These are phyloP conservation scores for Petromus typicus DNA, from an alignment of 2,113 vertebrate genomes.

Conservation along the genomic window DNA sequence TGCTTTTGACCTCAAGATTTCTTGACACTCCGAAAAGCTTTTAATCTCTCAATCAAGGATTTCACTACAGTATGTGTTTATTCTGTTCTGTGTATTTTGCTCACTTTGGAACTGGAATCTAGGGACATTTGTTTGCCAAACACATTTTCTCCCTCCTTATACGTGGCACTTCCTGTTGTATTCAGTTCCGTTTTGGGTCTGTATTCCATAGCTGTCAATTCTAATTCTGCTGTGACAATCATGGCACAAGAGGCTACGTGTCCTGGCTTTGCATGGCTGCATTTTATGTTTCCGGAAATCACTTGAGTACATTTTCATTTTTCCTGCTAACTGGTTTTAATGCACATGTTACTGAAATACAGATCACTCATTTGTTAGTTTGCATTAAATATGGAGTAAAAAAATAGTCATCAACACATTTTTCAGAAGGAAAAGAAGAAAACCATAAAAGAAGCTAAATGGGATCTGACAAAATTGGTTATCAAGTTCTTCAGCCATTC, in stretches of 20 bases:
- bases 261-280: not conserved
- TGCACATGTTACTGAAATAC: slow-evolving; percentile 28
- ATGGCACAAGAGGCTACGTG: not conserved
- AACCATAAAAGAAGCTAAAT: slow-evolving; percentile 44
- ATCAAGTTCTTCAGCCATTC: not conserved
- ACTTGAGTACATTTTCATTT: slow-evolving; percentile 8
- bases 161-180: not conserved
- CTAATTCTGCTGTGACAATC: not conserved
- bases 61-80: not conserved
- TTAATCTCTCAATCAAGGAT: not conserved
- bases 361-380: not conserved
- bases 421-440: not conserved
- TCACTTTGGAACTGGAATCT: slow-evolving; percentile 11
- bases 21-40: slow-evolving; percentile 25
- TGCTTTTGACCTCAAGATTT: slow-evolving; percentile 25
- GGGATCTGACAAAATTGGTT: not conserved
- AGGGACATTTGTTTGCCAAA: slow-evolving; percentile 32
- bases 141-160: slow-evolving; percentile 2
- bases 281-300: slow-evolving; percentile 32
- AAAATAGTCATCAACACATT: not conserved
- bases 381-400: not conserved
- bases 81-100: not conserved
- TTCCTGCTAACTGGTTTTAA: slow-evolving; percentile 22
- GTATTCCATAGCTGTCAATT: not conserved
- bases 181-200: not conserved